Evolutionary conservation across 1,140 invertebrate genomes (phyloP), one percentile per base, ranked within the genome.

Genomic region (Heliconius himera): DNA sequence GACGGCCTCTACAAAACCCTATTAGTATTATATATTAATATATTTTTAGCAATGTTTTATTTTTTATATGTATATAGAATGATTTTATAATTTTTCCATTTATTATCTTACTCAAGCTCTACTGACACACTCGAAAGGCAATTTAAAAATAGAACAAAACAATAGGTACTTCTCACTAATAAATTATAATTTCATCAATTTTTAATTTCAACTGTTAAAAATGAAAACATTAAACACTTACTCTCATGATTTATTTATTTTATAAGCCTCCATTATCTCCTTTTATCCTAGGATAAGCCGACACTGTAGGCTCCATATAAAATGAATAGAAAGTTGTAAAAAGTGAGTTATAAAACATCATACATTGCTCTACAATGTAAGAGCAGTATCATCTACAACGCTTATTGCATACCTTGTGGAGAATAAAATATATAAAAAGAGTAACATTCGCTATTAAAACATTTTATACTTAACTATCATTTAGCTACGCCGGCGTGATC

Each of bases 311-410:
- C 60, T 29, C n/a, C 26, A 66, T 29, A 66, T 29, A 66, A 66
- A 5, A 66, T 60, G 60, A 29, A 66, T 13, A 29, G 60, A 29
- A 26, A 66, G 26, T 6, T 66, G 26, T 29, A 66, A 66, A 66
- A 8, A 13, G 9, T 3, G 13, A 66, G 26, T 66, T 22, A 9
- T 66, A 66, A 66, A 66, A 66, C 29, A 66, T 26, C 4, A 26
- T 29, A 66, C 60, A 66, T 66, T 66, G 60, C 11, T 18, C 60
- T 66, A 66, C 60, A 29, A 66, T 29, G 60, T 66, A 66, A 66
- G 26, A 26, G 60, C 13, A 29, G 29, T 66, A 66, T 66, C 60
- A 29, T 66, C 22, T 4, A 66, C 9, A 60, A 26, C 26, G 26
- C 29, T 66, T 29, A 29, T 29, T 26, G 11, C 60, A 26, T 5